These are phyloP conservation scores for Abramis brama DNA, from an alignment of 2,113 vertebrate species.

Conservation along the genomic window DNA sequence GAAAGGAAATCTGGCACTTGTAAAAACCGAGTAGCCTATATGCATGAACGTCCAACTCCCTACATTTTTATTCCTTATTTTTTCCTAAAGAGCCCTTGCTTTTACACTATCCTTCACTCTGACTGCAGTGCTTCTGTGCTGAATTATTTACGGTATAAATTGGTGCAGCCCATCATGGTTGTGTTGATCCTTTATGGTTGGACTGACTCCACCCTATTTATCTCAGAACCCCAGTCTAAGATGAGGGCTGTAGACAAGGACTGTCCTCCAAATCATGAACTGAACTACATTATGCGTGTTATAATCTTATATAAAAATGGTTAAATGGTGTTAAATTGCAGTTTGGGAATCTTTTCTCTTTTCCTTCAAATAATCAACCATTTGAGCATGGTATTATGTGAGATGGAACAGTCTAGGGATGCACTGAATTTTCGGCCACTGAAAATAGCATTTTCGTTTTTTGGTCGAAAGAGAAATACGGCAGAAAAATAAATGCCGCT, in stretches of 20 bases:
- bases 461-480: no score
- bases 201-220: conserved; percentile 27
- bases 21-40: not conserved
- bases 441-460: no score
- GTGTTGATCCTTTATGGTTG: conserved; percentile 33
- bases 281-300: not conserved
- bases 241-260: not conserved
- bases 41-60: not conserved
- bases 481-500: no score
- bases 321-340: not conserved
- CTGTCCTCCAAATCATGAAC: not conserved
- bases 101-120: conserved; percentile 24
- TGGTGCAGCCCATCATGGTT: conserved; percentile 48
- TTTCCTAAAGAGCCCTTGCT: not conserved
- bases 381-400: not conserved
- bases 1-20: not conserved
- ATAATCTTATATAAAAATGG: not conserved
- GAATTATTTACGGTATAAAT: conserved; percentile 57
- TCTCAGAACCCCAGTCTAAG: not conserved
- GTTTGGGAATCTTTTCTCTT: not conserved
- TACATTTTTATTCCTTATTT: not conserved
- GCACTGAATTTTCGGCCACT: no score
- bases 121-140: conserved; percentile 41
- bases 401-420: not conserved
- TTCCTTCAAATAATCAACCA: not conserved